Conservation (phyloP, 2,888 invertebrate species). For the Helleia helle region DNA sequence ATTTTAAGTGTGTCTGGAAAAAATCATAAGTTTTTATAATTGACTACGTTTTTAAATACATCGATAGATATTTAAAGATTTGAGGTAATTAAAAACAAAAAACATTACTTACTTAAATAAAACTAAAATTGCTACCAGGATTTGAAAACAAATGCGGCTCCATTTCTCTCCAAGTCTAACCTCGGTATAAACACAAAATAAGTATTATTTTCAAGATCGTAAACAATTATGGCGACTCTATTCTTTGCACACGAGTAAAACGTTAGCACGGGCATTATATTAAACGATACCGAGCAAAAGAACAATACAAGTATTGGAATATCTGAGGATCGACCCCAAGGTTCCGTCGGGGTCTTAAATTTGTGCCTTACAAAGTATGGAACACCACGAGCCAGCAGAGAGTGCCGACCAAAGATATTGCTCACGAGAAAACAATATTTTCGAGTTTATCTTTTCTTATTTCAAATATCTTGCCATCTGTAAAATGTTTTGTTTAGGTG, state of each 20-base stretch:
- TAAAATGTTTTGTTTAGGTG: slow-evolving; percentile 6
- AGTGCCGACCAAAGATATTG: background rate
- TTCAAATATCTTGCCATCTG: background rate
- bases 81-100: too few relatives aligned
- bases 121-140: too few relatives aligned
- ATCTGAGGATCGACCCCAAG: background rate
- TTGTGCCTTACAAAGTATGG: slow-evolving; percentile 4
- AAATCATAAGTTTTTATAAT: too few relatives aligned
- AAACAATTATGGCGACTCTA: too few relatives aligned
- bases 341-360: slow-evolving; percentile 1
- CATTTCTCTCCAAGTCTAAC: too few relatives aligned
- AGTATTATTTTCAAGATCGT: too few relatives aligned
- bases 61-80: too few relatives aligned
- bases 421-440: slow-evolving; percentile 5
- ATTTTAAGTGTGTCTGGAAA: too few relatives aligned
- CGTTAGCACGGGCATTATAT: background rate
- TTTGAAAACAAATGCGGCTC: too few relatives aligned
- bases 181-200: too few relatives aligned
- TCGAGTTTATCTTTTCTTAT: slow-evolving; percentile 6
- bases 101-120: too few relatives aligned
- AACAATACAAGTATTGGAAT: slow-evolving; percentile 7
- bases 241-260: background rate
- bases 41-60: too few relatives aligned
- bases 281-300: background rate
- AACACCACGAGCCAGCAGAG: background rate